These are phyloP conservation scores for Axinella damicornis DNA, from an alignment of 37 sponge, comb jelly and placozoan species.

Conservation along the genomic window DNA sequence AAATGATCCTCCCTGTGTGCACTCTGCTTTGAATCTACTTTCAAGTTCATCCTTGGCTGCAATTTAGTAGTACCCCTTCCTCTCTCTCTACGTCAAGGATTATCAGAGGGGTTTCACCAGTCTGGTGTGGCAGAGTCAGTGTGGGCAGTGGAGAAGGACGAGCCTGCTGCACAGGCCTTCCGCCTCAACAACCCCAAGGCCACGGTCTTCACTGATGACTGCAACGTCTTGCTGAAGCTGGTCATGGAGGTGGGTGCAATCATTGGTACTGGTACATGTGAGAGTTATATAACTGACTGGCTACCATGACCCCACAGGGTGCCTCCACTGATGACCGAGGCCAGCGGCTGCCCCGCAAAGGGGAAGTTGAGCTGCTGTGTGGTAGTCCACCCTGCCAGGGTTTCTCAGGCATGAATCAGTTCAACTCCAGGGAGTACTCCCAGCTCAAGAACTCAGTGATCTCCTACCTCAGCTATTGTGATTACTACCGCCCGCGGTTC, in stretches of 20 bases:
- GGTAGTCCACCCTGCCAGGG: conserved; percentile 97
- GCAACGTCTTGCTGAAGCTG: conserved; percentile 78
- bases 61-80: no score
- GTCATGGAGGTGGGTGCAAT: conserved; percentile 91
- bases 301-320: conserved; percentile 55
- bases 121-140: conserved; percentile 74
- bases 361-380: conserved; percentile 93
- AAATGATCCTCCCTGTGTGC: neutral
- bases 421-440: conserved; percentile 93
- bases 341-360: conserved; percentile 82
- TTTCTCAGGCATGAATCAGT: conserved; percentile 95
- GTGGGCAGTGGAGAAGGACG: conserved; percentile 92
- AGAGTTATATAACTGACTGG: no score
- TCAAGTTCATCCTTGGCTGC: no score
- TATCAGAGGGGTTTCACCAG: conserved; percentile 90
- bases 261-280: no score
- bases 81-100: conserved; percentile 17
- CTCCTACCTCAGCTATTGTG: conserved; percentile 92
- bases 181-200: conserved; percentile 81
- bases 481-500: conserved; percentile 88
- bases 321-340: conserved; percentile 58
- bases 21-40: neutral
- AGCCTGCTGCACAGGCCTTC: conserved; percentile 88
- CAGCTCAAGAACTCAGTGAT: conserved; percentile 93
- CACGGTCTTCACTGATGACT: conserved; percentile 94